These are phyloP conservation scores for Torymus aiolomorphi DNA, from an alignment of 2,888 invertebrate genomes.

Conservation along the genomic window DNA sequence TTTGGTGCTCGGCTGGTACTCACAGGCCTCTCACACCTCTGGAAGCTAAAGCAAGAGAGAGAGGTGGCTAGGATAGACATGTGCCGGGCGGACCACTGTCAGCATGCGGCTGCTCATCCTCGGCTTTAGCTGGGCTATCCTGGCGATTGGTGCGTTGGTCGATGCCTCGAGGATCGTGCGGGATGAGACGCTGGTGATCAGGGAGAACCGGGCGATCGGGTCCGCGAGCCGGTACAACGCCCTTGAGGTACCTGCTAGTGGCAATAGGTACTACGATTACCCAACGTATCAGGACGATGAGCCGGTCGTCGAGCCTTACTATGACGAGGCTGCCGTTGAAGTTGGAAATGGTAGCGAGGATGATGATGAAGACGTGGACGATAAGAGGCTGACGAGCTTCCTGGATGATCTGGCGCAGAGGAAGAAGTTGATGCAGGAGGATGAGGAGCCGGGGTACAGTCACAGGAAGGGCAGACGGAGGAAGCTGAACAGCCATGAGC, in stretches of 20 bases:
- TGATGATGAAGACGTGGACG: constrained; percentile 24
- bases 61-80: neutral
- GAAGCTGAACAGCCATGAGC: constrained; percentile 83
- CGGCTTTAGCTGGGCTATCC: neutral
- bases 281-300: constrained; percentile 27
- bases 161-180: neutral
- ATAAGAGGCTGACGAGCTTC: constrained; percentile 53
- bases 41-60: neutral
- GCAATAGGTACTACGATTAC: neutral
- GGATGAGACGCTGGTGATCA: constrained; percentile 24
- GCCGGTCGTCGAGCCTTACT: neutral
- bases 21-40: neutral
- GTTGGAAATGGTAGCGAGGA: constrained; percentile 18
- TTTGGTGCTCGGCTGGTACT: neutral
- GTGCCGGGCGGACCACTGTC: neutral
- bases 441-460: neutral
- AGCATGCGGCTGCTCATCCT: neutral
- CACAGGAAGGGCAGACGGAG: constrained; percentile 69
- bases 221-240: neutral
- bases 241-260: constrained; percentile 34
- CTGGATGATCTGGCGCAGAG: constrained; percentile 8
- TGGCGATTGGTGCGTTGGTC: neutral
- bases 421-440: too few species aligned
- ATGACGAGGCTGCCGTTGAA: constrained; percentile 2
- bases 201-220: constrained; percentile 27